Evolutionary conservation across 2,888 invertebrate species (phyloP), one percentile per base, ranked within the genome.

Genomic region (Drymonia ruficornis): DNA sequence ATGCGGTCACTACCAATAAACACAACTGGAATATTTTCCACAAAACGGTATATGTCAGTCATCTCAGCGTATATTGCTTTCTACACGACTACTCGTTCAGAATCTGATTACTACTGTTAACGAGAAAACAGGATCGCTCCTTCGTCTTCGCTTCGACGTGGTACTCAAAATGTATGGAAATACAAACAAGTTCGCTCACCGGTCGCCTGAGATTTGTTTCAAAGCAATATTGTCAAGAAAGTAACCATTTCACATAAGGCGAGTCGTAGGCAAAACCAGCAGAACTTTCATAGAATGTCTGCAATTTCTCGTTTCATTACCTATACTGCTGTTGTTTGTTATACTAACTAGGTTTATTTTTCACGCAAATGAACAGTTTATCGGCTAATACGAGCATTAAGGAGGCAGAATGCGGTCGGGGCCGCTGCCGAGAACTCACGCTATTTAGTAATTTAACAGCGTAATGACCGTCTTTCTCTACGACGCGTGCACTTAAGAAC

Each of bases 371-470:
- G 75, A 78, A 79, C 76, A 78, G 76, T 81, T 83, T 82, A 84
- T 81, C 79, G 71, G 70, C 74, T 80, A 80, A 81, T 80, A 80
- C 75, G 74, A 76, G 76, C 77, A 78, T 80, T 83, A 83, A 76
- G 72, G 66, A 63, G 59, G 67, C 70, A 81, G 77, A 83, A 84
- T 80, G 83, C 76, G 74, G 82, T 70, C 77, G 73, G 64, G 58
- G 70, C 70, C 57, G 72, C 69, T 67, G 64, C 68, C 62, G 59
- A 59, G 53, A 59, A 56, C 71, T 74, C 86, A 86, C 82, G 84
- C 84, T 66, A 86, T 86, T 84, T 81, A 80, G 82, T 84, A 75
- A 86, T 86, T 85, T 81, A 86, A 71, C 78, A 67, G 69, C 78
- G 78, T 83, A 84, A 84, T 81, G 80, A 76, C 74, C 67, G 64